Evolutionary conservation across 2,888 invertebrate species (phyloP).

Genomic region (Cheilosia pagana): DNA sequence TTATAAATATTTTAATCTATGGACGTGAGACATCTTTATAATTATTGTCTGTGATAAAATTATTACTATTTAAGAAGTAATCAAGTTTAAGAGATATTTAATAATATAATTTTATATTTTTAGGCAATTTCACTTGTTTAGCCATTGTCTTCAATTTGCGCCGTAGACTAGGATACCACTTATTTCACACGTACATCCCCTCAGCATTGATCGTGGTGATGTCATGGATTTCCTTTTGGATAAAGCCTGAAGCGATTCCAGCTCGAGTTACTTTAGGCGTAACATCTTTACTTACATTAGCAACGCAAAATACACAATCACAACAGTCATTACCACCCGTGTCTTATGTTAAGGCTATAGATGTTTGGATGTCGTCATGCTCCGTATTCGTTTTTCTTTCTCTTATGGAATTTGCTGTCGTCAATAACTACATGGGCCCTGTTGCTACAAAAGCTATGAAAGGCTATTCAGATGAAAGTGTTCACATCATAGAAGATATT

Average conservation of each 20-base stretch:
- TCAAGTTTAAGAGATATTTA: background rate
- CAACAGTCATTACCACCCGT: constrained; percentile 95
- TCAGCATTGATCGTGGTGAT: constrained; percentile 96
- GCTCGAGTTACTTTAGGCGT: constrained; percentile 95
- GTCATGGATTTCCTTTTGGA: constrained; percentile 99
- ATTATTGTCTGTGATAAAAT: too few relatives aligned
- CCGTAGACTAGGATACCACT: constrained; percentile 93
- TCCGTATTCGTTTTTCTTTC: constrained; percentile 96
- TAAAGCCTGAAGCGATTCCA: constrained; percentile 96
- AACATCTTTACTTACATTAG: constrained; percentile 93
- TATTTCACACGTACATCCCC: constrained; percentile 96
- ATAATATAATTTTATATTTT: constrained; percentile 53
- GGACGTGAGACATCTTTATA: too few relatives aligned
- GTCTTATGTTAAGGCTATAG: constrained; percentile 96
- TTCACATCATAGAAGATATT: constrained; percentile 90
- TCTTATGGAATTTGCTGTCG: constrained; percentile 94
- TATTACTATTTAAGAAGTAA: background rate
- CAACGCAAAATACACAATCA: constrained; percentile 96
- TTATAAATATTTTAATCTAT: too few relatives aligned
- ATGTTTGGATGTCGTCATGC: constrained; percentile 96
- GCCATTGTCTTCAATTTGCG: constrained; percentile 94
- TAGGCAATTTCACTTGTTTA: constrained; percentile 96
- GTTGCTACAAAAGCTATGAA: constrained; percentile 95
- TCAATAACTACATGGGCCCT: constrained; percentile 94
- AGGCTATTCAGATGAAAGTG: constrained; percentile 93